Evolutionary conservation across 2,113 vertebrate species (phyloP).

Genomic region (Grallaria varia): DNA sequence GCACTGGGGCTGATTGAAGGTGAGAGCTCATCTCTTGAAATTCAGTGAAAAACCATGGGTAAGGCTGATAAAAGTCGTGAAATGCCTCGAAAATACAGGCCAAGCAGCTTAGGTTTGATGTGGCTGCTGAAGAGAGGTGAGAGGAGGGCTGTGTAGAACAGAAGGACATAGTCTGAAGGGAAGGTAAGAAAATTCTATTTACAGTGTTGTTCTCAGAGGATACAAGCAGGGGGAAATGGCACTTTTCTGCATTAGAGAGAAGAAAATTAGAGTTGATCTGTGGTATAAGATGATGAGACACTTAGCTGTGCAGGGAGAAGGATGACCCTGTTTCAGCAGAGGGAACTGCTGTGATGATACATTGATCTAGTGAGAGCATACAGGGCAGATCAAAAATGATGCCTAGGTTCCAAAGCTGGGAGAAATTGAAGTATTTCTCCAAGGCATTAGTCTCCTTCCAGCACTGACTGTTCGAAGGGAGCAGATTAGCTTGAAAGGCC

Average conservation of each 20-base stretch:
- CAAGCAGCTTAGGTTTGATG: background rate
- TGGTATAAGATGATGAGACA: background rate
- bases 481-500: background rate
- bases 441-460: background rate
- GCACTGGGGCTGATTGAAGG: constrained; percentile 40
- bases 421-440: constrained; percentile 16
- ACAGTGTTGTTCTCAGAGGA: background rate
- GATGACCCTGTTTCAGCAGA: constrained; percentile 2
- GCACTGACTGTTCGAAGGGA: background rate
- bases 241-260: background rate
- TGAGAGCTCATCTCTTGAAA: constrained; percentile 48
- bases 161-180: background rate
- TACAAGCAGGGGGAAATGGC: background rate
- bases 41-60: background rate
- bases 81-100: background rate
- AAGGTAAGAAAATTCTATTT: background rate
- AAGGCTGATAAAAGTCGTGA: background rate
- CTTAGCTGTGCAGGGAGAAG: background rate
- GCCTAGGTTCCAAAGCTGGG: background rate
- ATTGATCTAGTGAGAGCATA: background rate
- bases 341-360: background rate
- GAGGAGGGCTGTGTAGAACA: background rate
- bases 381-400: constrained; percentile 5
- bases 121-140: background rate
- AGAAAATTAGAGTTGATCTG: constrained; percentile 31